Evolutionary conservation across 2,888 invertebrate genomes (phyloP), one percentile per base, ranked within the genome.

Genomic region (Esperia sulphurella): DNA sequence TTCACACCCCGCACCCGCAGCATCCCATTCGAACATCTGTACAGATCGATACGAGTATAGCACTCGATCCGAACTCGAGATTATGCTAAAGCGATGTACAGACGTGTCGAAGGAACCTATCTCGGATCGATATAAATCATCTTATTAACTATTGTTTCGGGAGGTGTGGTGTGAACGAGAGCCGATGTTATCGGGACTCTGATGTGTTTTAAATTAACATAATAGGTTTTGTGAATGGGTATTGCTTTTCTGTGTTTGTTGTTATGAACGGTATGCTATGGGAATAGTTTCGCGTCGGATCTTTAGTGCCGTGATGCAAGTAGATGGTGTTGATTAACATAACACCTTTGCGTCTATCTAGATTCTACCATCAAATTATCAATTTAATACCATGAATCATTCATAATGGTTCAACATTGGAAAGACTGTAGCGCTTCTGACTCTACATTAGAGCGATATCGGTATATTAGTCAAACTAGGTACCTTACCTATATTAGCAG

Each of bases 141-240:
- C 85, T 85, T 89, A 89, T 89, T 89, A 88, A 88, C 85, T 87
- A 88, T 89, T 89, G 89, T 89, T 89, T 88, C 79, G 84, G 87
- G 80, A 88, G 88, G 89, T 87, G 89, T 88, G 87, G 87, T 86
- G 89, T 86, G 89, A 88, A 88, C 83, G 80, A 82, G 80, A 82
- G 79, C 68, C 71, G 86, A 89, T 89, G 69, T 70, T 87, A 88
- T 88, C 87, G 62, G 49, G 47, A 54, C 70, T 70, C 78, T 80
- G 86, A 88, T 89, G 88, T 89, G 89, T 88, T 89, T 89, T 87
- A 88, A 87, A 89, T 88, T 89, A 89, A 87, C 89, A 89, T 89
- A 89, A 89, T 89, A 89, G 87, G 86, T 86, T 88, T 87, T 84
- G 83, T 88, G 87, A 88, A 89, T 88, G 89, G 82, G 74, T 83